Percentiles rank a stretch among this genome's conserved stretches.
phyloP scores from a whole-genome alignment of 1,140 invertebrate species.

The Cherax destructor region DNA sequence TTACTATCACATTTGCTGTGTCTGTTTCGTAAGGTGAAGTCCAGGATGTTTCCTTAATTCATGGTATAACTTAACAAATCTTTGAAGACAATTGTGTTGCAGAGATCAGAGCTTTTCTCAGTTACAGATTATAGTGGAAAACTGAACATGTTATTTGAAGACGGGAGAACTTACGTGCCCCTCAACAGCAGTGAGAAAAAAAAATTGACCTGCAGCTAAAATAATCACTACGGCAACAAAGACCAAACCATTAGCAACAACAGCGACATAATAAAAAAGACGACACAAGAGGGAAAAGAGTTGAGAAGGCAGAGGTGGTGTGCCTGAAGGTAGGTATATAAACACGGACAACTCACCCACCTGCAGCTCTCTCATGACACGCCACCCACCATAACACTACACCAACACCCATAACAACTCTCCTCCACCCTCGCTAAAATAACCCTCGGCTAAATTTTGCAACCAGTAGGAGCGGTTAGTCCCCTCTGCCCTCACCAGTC shows the following conservation, averaged over 20 bases:
- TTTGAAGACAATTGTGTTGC: too few species aligned
- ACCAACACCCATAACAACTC: background rate
- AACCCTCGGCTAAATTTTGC: background rate
- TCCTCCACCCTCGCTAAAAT: background rate
- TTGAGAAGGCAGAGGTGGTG: background rate
- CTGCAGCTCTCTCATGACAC: background rate
- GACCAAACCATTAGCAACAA: background rate
- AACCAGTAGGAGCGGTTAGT: background rate
- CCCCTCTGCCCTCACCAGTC: background rate
- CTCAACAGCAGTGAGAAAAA: too few species aligned
- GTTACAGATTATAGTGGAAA: too few species aligned
- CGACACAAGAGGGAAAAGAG: background rate
- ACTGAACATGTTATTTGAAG: too few species aligned
- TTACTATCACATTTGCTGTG: too few species aligned
- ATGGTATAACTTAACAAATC: too few species aligned
- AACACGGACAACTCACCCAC: background rate
- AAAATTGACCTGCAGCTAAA: background rate
- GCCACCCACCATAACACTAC: background rate
- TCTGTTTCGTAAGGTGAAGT: too few species aligned
- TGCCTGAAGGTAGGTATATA: background rate
- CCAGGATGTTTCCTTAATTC: too few species aligned
- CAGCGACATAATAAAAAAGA: background rate
- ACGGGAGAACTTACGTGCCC: too few species aligned
- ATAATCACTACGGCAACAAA: background rate
- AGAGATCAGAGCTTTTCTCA: too few species aligned